Percentiles rank a stretch among this genome's conserved stretches.
phyloP scores from a whole-genome alignment of 2,797 vertebrate genomes.

The Eupleurogrammus muticus region DNA sequence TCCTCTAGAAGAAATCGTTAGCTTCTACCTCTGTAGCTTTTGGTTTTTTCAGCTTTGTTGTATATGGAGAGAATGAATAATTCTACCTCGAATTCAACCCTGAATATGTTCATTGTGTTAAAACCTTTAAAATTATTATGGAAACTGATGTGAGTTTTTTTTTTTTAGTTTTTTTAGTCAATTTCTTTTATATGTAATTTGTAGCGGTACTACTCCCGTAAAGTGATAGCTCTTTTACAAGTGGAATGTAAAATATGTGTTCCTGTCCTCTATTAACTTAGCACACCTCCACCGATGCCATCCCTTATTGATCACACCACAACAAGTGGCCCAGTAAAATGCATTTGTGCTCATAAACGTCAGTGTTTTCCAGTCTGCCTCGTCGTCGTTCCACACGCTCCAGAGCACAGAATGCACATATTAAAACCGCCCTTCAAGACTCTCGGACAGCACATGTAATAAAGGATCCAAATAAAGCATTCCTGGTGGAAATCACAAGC shows the following conservation, averaged over 20 bases:
- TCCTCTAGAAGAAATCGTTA: background rate
- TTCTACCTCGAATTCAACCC: too few relatives aligned
- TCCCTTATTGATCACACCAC: slow-evolving; percentile 68
- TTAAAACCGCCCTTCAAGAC: slow-evolving; percentile 85
- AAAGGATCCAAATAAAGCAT: slow-evolving; percentile 84
- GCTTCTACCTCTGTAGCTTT: background rate
- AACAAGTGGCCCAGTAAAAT: slow-evolving; percentile 75
- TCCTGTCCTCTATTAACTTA: slow-evolving; percentile 30
- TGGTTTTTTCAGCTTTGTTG: background rate
- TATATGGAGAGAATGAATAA: background rate
- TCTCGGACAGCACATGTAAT: slow-evolving; percentile 80
- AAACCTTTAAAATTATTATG: too few relatives aligned
- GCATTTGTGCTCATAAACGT: slow-evolving; percentile 74
- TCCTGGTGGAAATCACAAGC: slow-evolving; percentile 84
- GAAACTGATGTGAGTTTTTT: too few relatives aligned
- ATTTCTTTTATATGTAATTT: background rate
- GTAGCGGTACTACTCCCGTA: background rate
- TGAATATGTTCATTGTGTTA: too few relatives aligned
- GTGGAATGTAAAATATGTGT: slow-evolving; percentile 36
- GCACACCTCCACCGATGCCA: slow-evolving; percentile 36
- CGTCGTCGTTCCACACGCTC: slow-evolving; percentile 71
- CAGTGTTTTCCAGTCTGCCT: slow-evolving; percentile 63
- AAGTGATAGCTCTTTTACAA: slow-evolving; percentile 25
- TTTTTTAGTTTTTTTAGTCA: too few relatives aligned
- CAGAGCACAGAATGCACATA: slow-evolving; percentile 76